Percentiles rank a stretch among this genome's conserved stretches.
These are phyloP conservation scores for Hirtodrosophila histrioides DNA, from an alignment of 2,888 invertebrate species.

Conservation along the genomic window DNA sequence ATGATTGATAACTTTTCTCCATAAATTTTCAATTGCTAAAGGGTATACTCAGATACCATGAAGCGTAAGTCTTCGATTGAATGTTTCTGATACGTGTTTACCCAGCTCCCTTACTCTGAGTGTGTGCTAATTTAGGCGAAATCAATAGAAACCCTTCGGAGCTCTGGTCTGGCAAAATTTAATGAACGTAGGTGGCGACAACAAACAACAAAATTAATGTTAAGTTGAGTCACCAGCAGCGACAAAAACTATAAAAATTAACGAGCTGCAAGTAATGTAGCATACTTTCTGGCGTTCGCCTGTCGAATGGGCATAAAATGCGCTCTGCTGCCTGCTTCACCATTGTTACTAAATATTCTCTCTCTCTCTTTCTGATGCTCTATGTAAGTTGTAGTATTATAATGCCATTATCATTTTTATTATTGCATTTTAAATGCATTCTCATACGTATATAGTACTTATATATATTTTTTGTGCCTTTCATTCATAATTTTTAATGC, in stretches of 20 bases:
- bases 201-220: constrained; percentile 56
- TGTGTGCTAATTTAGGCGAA: constrained; percentile 77
- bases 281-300: constrained; percentile 65
- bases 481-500: constrained; percentile 74
- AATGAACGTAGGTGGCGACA: constrained; percentile 63
- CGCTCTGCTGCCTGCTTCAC: constrained; percentile 56
- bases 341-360: constrained; percentile 40
- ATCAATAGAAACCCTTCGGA: constrained; percentile 67
- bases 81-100: constrained; percentile 22
- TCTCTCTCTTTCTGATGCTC: constrained; percentile 3
- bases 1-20: no score
- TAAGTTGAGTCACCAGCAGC: constrained; percentile 53
- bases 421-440: constrained; percentile 79
- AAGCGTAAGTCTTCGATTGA: constrained; percentile 15
- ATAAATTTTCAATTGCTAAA: no score
- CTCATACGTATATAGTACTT: constrained; percentile 28
- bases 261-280: constrained; percentile 78
- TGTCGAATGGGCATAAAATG: constrained; percentile 69
- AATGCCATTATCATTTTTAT: constrained; percentile 77
- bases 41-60: constrained; percentile 2
- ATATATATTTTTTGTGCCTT: constrained; percentile 15
- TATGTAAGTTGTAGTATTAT: constrained; percentile 57
- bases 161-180: constrained; percentile 36
- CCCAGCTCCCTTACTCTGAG: background rate
- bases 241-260: constrained; percentile 74